A percentile compares a stretch with the other conserved stretches of the same genome.
These are phyloP conservation scores for Drosophila tripunctata DNA, from an alignment of 2,888 invertebrate genomes.

Conservation along the genomic window DNA sequence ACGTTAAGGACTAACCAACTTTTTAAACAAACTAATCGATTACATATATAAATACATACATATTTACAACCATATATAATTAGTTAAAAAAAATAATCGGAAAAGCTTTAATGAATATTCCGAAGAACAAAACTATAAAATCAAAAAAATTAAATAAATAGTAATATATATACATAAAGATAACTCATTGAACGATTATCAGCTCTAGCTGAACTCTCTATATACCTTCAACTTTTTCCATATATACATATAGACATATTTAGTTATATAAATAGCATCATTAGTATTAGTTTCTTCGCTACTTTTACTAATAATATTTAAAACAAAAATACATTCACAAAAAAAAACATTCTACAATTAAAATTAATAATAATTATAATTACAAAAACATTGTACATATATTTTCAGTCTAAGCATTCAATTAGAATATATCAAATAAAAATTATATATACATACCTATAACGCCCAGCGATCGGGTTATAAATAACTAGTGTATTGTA, in stretches of 20 bases:
- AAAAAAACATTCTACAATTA: conserved; percentile 7
- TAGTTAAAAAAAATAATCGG: conserved; percentile 27
- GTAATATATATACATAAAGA: neutral
- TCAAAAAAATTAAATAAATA: conserved; percentile 13
- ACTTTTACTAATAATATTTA: conserved; percentile 38
- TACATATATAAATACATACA: neutral
- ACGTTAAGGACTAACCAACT: conserved; percentile 23
- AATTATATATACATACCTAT: conserved; percentile 15
- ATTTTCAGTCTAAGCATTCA: conserved; percentile 51
- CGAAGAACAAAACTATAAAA: conserved; percentile 27
- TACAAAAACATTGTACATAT: conserved; percentile 43
- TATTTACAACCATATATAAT: conserved; percentile 2
- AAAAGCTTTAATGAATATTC: conserved; percentile 60
- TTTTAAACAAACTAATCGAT: conserved; percentile 13
- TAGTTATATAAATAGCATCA: conserved; percentile 38
- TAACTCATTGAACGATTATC: conserved; percentile 6
- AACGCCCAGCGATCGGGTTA: conserved; percentile 5
- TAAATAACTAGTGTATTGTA: conserved; percentile 56
- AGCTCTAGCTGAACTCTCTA: conserved; percentile 21
- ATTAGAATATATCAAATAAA: conserved; percentile 49
- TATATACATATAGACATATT: conserved; percentile 14
- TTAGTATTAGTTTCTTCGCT: conserved; percentile 55
- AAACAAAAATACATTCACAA: neutral
- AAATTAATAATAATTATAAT: conserved; percentile 13
- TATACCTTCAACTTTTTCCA: conserved; percentile 25